A percentile compares a stretch with the other conserved stretches of the same genome.
Conservation (phyloP, 2,113 vertebrate species). For the Rhizomys pruinosus region DNA sequence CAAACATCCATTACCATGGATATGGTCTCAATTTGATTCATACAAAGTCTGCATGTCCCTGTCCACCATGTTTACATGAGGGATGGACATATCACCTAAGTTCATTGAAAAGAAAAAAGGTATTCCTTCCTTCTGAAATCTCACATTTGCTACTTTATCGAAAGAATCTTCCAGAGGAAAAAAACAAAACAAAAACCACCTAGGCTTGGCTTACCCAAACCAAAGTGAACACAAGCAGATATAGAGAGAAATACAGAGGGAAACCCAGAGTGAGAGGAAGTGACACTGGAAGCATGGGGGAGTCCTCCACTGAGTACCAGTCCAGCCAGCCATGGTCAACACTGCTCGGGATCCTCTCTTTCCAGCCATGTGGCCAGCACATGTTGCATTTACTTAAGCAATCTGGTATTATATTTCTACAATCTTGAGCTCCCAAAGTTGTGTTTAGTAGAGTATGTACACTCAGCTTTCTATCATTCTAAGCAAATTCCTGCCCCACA, state of each 20-base stretch:
- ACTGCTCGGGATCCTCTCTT: neutral
- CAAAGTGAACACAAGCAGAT: neutral
- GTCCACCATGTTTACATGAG: neutral
- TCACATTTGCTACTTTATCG: neutral
- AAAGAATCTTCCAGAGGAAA: neutral
- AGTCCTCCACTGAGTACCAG: neutral
- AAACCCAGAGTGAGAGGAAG: neutral
- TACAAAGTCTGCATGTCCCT: neutral
- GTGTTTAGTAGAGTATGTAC: neutral
- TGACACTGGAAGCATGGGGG: neutral
- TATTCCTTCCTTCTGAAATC: neutral
- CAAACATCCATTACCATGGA: neutral
- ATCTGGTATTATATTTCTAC: neutral
- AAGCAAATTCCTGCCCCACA: neutral
- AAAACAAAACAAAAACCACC: neutral
- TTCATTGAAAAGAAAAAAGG: conserved; percentile 11
- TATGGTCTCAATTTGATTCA: neutral
- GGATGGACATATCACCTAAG: neutral
- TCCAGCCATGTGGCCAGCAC: neutral
- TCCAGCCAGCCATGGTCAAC: too few relatives aligned
- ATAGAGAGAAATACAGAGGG: neutral
- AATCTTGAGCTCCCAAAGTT: neutral
- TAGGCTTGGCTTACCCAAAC: too few relatives aligned
- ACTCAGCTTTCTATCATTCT: neutral
- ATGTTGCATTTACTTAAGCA: neutral